Percentiles rank a stretch among this genome's conserved stretches.
Conservation (phyloP, 2,113 vertebrate species). For the Emydocephalus ijimae region DNA sequence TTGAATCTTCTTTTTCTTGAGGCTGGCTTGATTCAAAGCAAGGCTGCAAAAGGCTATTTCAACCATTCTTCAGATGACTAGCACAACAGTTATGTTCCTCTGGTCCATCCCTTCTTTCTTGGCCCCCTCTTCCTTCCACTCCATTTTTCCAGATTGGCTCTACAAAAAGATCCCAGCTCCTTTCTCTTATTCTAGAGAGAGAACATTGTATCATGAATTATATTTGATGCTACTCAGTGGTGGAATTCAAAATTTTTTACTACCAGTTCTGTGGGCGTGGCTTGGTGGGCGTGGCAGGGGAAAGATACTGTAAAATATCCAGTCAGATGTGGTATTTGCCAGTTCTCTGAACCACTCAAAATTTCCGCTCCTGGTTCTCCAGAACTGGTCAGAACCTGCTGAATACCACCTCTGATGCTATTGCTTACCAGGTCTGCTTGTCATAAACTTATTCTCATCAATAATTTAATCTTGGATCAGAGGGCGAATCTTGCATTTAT, state of each 20-base stretch:
- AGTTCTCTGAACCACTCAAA: too few species aligned
- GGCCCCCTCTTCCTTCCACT: not conserved
- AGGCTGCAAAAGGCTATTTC: not conserved
- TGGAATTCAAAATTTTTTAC: too few species aligned
- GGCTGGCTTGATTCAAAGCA: not conserved
- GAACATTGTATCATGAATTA: not conserved
- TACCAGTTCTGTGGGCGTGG: too few species aligned
- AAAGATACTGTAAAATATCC: too few species aligned
- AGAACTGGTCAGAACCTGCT: too few species aligned
- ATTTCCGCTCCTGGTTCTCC: too few species aligned
- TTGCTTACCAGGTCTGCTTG: not conserved
- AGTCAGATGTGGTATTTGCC: too few species aligned
- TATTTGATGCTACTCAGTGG: not conserved
- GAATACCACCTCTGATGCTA: too few species aligned
- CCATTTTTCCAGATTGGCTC: not conserved
- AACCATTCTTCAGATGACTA: not conserved
- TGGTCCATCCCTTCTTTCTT: not conserved
- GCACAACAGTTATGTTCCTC: not conserved
- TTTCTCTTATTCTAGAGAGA: not conserved
- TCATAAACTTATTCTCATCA: not conserved
- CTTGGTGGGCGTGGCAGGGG: too few species aligned
- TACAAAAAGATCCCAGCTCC: not conserved
- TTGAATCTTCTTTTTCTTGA: not conserved
- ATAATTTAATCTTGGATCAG: not conserved
- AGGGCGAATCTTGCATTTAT: not conserved